These are phyloP conservation scores for Deilephila porcellus DNA, from an alignment of 2,888 invertebrate species.

Conservation along the genomic window DNA sequence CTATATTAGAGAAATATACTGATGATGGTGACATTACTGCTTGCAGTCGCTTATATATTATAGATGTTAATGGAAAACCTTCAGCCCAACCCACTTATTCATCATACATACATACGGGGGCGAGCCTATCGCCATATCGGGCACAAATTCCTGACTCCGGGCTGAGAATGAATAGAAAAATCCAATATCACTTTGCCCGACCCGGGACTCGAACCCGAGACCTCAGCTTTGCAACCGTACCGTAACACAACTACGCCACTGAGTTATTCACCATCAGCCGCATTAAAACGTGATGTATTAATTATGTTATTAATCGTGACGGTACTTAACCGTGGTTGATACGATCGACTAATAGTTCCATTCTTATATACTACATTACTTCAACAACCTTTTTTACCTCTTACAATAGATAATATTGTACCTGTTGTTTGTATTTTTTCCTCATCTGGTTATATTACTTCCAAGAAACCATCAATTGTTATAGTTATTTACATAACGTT, in stretches of 20 bases:
- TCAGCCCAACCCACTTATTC: not conserved
- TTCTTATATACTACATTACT: no score
- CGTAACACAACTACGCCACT: no score
- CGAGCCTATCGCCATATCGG: no score
- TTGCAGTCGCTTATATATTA: not conserved
- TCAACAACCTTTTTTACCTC: no score
- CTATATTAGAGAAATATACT: no score
- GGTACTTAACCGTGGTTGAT: slow-evolving; percentile 1
- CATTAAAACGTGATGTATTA: slow-evolving; percentile 5
- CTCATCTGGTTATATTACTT: not conserved
- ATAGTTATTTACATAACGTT: not conserved
- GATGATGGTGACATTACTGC: no score
- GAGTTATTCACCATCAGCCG: slow-evolving; percentile 10
- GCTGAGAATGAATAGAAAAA: no score
- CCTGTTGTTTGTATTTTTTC: not conserved
- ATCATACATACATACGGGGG: no score
- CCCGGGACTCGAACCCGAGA: no score
- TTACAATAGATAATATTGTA: not conserved
- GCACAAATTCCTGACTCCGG: no score
- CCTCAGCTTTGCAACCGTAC: no score
- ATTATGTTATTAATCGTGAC: slow-evolving; percentile 2
- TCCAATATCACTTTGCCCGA: no score
- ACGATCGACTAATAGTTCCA: not conserved
- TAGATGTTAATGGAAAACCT: not conserved
- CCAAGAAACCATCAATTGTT: not conserved